Percentiles rank a stretch among this genome's conserved stretches.
Conservation (phyloP, 2,888 invertebrate genomes). For the Acrobeloides nanus region DNA sequence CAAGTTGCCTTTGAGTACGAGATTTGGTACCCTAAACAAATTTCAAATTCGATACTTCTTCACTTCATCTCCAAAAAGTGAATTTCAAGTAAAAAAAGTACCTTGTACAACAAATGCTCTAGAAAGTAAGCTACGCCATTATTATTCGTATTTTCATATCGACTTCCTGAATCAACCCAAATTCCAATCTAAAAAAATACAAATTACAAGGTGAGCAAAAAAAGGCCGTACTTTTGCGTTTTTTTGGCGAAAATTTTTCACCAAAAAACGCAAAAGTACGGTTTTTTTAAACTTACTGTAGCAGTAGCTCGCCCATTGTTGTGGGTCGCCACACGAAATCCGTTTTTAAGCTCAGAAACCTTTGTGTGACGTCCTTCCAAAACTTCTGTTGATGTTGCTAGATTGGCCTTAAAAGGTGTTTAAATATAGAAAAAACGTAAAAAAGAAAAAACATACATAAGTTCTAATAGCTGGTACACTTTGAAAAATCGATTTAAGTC, state of each 20-base stretch:
- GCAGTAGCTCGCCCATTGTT: conserved; percentile 91
- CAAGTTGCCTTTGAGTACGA: conserved; percentile 37
- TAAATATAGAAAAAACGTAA: no score
- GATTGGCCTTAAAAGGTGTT: no score
- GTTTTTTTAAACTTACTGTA: conserved; percentile 69
- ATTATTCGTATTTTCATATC: conserved; percentile 82
- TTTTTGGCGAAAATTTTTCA: no score
- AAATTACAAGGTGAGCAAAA: conserved; percentile 6
- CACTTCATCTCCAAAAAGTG: no score
- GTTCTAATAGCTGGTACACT: no score
- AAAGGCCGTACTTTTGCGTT: no score
- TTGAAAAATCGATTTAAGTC: no score
- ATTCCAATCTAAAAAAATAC: conserved; percentile 60
- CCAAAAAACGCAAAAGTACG: no score
- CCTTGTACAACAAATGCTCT: conserved; percentile 97
- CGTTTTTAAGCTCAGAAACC: conserved; percentile 69
- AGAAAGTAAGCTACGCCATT: conserved; percentile 98
- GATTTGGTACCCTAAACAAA: conserved; percentile 23
- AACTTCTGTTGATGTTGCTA: no score
- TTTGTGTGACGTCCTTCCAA: no score
- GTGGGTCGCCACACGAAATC: conserved; percentile 87
- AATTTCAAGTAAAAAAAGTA: conserved; percentile 7
- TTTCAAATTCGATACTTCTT: no score
- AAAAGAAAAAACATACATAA: no score
- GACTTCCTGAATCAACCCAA: conserved; percentile 97